Evolutionary conservation across 1,140 invertebrate genomes (phyloP).

Genomic region (Drosophila aff.): DNA sequence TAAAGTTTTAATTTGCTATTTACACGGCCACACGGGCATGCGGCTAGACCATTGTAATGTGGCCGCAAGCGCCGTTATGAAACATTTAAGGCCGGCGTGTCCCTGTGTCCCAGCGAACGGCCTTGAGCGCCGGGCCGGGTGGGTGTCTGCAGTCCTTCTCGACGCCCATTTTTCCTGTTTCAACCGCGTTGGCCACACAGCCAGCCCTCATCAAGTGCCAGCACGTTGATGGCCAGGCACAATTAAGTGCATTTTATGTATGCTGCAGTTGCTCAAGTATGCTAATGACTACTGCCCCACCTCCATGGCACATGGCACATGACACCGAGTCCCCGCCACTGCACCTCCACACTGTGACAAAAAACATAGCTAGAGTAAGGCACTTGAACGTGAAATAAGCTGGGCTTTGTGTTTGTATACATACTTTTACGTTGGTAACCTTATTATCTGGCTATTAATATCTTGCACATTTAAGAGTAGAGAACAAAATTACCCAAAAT

Average conservation of each 20-base stretch:
- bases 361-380: neutral
- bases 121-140: slow-evolving; percentile 30
- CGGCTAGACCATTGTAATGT: slow-evolving; percentile 23
- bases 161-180: neutral
- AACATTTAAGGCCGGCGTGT: slow-evolving; percentile 58
- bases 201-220: slow-evolving; percentile 62
- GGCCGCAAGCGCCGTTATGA: slow-evolving; percentile 42
- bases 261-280: slow-evolving; percentile 77
- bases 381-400: neutral
- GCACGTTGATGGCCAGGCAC: slow-evolving; percentile 74
- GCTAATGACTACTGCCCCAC: slow-evolving; percentile 59
- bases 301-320: neutral
- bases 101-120: slow-evolving; percentile 26
- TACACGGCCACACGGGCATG: slow-evolving; percentile 11
- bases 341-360: neutral
- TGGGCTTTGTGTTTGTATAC: neutral
- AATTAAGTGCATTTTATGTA: slow-evolving; percentile 80
- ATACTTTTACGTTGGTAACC: neutral
- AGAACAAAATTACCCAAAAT: neutral
- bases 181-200: slow-evolving; percentile 21
- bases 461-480: neutral
- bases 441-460: neutral
- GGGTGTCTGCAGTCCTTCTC: slow-evolving; percentile 1
- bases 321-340: neutral
- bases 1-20: slow-evolving; percentile 67